Evolutionary conservation across 2,888 invertebrate genomes (phyloP).

Genomic region (Rhagonycha fulva): DNA sequence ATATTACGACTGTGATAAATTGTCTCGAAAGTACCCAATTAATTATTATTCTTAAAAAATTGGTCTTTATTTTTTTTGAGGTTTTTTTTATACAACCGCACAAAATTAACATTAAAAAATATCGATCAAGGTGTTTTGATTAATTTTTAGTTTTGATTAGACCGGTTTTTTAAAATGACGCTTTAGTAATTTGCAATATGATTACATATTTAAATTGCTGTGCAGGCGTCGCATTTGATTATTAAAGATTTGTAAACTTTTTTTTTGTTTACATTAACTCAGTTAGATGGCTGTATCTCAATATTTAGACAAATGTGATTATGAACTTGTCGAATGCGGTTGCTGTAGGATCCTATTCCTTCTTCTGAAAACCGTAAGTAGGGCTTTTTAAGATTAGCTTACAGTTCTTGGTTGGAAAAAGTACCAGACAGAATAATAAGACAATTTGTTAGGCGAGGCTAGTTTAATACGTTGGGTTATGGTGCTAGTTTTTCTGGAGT

Average conservation of each 20-base stretch:
- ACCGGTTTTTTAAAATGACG: neutral
- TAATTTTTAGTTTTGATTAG: neutral
- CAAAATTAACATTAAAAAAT: neutral
- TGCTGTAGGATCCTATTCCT: neutral
- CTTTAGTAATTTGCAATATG: neutral
- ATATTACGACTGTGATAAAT: conserved; percentile 4
- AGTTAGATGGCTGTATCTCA: too few relatives aligned
- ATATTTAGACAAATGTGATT: too few relatives aligned
- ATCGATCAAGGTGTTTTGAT: neutral
- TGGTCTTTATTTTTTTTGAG: neutral
- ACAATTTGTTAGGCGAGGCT: conserved; percentile 12
- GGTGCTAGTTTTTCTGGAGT: conserved; percentile 41
- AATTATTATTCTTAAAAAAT: neutral
- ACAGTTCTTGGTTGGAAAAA: neutral
- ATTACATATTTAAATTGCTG: neutral
- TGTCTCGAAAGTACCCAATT: conserved; percentile 2
- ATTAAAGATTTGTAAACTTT: neutral
- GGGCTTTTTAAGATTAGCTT: neutral
- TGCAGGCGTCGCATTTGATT: neutral
- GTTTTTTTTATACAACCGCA: neutral
- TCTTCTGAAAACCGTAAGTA: neutral
- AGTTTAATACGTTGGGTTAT: conserved; percentile 25
- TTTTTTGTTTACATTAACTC: neutral
- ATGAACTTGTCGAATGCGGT: too few relatives aligned
- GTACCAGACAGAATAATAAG: neutral